Evolutionary conservation across 2,113 vertebrate species (phyloP).

Genomic region (Gila orcuttii): DNA sequence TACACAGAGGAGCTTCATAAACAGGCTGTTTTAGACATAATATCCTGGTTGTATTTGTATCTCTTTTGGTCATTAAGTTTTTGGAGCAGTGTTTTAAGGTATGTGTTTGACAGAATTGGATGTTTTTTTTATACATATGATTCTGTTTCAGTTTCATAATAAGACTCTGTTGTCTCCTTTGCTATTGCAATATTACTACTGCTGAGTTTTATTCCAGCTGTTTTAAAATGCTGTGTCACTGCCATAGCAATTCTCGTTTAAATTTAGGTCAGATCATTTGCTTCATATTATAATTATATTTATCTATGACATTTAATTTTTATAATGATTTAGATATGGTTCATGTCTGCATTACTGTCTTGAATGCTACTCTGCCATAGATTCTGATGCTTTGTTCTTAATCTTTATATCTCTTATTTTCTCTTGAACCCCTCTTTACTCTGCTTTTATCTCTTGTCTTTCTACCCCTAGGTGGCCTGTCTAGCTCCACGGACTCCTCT

Average conservation of each 20-base stretch:
- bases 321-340: not conserved
- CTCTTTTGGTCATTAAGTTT: not conserved
- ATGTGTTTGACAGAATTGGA: conserved; percentile 37
- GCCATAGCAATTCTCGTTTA: not conserved
- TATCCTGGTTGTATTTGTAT: not conserved
- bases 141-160: conserved; percentile 39
- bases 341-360: not conserved
- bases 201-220: not conserved
- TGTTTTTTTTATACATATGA: conserved; percentile 31
- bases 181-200: not conserved
- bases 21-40: not conserved
- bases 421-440: conserved; percentile 10
- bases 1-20: conserved; percentile 21
- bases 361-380: not conserved
- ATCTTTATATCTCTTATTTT: not conserved
- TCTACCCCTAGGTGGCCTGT: conserved; percentile 72
- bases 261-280: not conserved
- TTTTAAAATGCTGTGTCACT: conserved; percentile 45
- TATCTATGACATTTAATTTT: not conserved
- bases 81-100: conserved; percentile 55
- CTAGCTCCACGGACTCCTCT: conserved; percentile 72
- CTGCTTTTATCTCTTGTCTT: not conserved
- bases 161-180: not conserved
- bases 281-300: not conserved
- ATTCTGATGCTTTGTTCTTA: not conserved